phyloP scores from a whole-genome alignment of 1,140 invertebrate species.

The Achatina immaculata region DNA sequence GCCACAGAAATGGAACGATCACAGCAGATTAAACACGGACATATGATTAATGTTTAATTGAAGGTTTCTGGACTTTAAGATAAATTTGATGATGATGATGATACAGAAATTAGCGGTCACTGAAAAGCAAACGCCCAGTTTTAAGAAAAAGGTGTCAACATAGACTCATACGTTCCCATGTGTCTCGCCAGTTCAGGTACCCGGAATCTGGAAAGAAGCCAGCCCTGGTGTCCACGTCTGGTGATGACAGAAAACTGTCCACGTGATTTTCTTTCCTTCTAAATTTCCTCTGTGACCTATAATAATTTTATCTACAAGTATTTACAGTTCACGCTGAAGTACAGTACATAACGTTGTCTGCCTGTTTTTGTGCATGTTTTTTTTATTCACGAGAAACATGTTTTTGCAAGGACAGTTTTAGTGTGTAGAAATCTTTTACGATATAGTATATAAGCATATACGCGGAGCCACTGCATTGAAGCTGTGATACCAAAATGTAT shows the following conservation, averaged over 20 bases:
- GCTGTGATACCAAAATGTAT: too few relatives aligned
- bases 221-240: background rate
- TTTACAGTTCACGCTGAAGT: background rate
- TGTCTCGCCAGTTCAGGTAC: background rate
- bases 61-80: background rate
- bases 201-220: conserved; percentile 9
- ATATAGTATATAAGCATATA: background rate
- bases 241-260: background rate
- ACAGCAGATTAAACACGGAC: background rate
- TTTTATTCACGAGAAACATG: background rate
- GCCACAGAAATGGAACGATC: background rate
- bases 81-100: background rate
- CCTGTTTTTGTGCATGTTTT: background rate
- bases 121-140: background rate
- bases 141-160: background rate
- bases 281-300: background rate
- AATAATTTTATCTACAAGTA: background rate
- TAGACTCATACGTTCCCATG: background rate
- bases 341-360: background rate
- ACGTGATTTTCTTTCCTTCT: background rate
- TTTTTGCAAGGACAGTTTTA: background rate
- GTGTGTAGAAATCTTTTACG: background rate
- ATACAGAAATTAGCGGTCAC: background rate
- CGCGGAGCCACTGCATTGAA: too few relatives aligned
- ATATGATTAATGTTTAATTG: background rate